Base-by-base conservation (phyloP, 64 coral and sea anemone species). In the Stichodactyla mertensii region DNA sequence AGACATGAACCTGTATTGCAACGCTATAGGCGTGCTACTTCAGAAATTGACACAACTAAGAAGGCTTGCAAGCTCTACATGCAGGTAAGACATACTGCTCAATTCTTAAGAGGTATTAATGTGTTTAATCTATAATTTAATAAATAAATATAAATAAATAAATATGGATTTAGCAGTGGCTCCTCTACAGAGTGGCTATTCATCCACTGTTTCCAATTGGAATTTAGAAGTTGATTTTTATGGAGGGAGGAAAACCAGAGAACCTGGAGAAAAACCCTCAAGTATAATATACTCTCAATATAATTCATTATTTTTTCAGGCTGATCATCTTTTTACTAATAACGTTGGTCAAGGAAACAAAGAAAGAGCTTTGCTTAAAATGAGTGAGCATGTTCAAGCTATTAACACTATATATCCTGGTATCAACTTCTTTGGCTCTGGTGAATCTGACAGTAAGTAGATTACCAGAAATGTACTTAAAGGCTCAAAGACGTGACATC, bases 331-430 rank as follows among this genome's bases (percentile, higher is more conserved):
- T 31, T 95, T 89, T 19, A 95, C 93, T 51, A 7, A 55, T 45
- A 16, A 89, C 0, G 78, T 95, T 81, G 93, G 61, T 55, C 64
- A 53, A 16, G 79, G 57, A 12, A 91, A 92, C 52, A 95, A 95
- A 24, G 93, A 95, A 31, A 83, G 93, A 78, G 93, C 93, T 26
- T 23, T 95, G 55, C 77, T 95, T 7, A 85, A 92, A 85, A 95
- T 95, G 93, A 86, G 61, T 57, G 90, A 95, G 16, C 93, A 95
- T 79, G 93, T 95, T 22, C 83, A 92, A 57, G 93, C 93, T 79
- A 60, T 88, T 16, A 95, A 84, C 55, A 52, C 54, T 23, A 95
- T 95, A 62, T 95, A 89, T 27, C 89, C 88, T 69, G 26, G 51
- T 22, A 91, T 79, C 52, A 55, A 61, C n/a, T 95, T 95, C 55